Conservation (phyloP, 2,888 invertebrate genomes). For the Dione vanillae region DNA sequence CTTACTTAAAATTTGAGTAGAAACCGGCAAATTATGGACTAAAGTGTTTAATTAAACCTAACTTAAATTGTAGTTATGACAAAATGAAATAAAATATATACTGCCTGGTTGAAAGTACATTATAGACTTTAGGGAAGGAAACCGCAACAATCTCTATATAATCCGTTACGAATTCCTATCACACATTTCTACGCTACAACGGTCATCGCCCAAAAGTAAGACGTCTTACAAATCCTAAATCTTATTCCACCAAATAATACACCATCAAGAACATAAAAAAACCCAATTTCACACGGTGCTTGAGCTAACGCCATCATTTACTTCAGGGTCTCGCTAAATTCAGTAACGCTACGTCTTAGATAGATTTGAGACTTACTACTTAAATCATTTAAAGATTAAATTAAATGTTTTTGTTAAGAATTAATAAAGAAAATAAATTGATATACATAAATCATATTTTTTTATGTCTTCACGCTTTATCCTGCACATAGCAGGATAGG, state of each 20-base stretch:
- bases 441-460: no score
- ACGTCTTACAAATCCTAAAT: conserved; percentile 16
- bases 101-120: no score
- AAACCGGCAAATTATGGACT: no score
- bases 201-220: conserved; percentile 7
- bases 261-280: conserved; percentile 24
- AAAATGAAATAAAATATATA: no score
- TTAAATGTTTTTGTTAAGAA: no score
- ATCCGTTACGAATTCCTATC: neutral
- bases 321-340: conserved; percentile 37
- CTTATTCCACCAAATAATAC: conserved; percentile 20
- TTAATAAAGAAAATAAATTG: no score
- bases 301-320: conserved; percentile 37
- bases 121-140: neutral
- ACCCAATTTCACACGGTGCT: conserved; percentile 34
- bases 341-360: neutral
- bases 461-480: no score
- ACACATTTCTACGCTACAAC: neutral
- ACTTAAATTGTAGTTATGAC: no score
- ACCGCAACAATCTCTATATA: neutral
- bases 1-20: no score
- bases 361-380: neutral
- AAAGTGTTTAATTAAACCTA: no score
- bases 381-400: neutral
- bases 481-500: no score